These are phyloP conservation scores for Callinectes sapidus DNA, from an alignment of 2,888 invertebrate species.

Conservation along the genomic window DNA sequence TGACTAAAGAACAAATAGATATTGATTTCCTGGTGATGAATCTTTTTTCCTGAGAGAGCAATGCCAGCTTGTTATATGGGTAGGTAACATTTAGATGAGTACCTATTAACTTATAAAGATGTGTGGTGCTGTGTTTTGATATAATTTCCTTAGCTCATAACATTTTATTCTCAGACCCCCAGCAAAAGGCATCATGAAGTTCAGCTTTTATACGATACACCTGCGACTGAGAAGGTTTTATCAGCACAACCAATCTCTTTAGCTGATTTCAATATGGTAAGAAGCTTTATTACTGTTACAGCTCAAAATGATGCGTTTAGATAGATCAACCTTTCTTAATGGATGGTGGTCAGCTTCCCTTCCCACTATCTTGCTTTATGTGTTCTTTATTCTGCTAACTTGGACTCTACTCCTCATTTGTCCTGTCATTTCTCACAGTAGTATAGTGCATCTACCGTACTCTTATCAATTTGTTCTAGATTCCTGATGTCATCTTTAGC, in stretches of 20 bases:
- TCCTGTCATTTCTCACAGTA: too few relatives aligned
- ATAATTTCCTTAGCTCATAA: neutral
- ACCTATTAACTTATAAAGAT: too few relatives aligned
- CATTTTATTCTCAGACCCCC: slow-evolving; percentile 24
- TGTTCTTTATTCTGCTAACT: too few relatives aligned
- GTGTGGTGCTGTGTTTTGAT: neutral
- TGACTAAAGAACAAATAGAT: too few relatives aligned
- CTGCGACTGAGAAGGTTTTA: slow-evolving; percentile 84
- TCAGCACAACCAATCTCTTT: slow-evolving; percentile 80
- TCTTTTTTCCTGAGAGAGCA: neutral
- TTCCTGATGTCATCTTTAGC: too few relatives aligned
- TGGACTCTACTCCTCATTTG: too few relatives aligned
- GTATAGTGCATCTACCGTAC: too few relatives aligned
- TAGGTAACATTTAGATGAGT: neutral
- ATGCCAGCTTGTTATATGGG: neutral
- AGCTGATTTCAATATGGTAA: slow-evolving; percentile 85
- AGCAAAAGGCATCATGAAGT: slow-evolving; percentile 74
- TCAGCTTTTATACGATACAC: slow-evolving; percentile 84
- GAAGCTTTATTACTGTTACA: neutral
- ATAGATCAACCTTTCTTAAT: too few relatives aligned
- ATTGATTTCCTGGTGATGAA: too few relatives aligned
- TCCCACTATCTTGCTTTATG: too few relatives aligned
- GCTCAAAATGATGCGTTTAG: neutral
- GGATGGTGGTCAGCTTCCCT: too few relatives aligned
- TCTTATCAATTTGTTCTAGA: too few relatives aligned